Conservation (phyloP, 1,140 invertebrate genomes). For the honey bee (Apis mellifera) region Amel_HAv3.1 CM009939.2:4867001-4867500, state of each 20-base stretch:
- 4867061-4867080: too few species aligned
- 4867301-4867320: background rate
- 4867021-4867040: too few species aligned
- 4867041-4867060: too few species aligned
- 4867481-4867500: too few species aligned
- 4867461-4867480: too few species aligned
- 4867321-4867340: background rate
- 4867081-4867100: too few species aligned
- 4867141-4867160: too few species aligned
- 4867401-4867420: background rate
- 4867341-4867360: background rate
- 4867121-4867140: too few species aligned
- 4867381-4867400: background rate
- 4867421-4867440: background rate
- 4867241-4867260: background rate
- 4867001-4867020: too few species aligned
- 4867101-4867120: too few species aligned
- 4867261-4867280: background rate
- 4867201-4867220: background rate
- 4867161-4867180: constrained; percentile 1
- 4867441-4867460: too few species aligned
- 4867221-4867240: background rate
- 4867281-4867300: background rate
- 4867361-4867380: too few species aligned
- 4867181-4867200: background rate